Evolutionary conservation across 2,113 vertebrate genomes (phyloP), one percentile per base, ranked within the genome.

Genomic region (Amblyornis subalaris): DNA sequence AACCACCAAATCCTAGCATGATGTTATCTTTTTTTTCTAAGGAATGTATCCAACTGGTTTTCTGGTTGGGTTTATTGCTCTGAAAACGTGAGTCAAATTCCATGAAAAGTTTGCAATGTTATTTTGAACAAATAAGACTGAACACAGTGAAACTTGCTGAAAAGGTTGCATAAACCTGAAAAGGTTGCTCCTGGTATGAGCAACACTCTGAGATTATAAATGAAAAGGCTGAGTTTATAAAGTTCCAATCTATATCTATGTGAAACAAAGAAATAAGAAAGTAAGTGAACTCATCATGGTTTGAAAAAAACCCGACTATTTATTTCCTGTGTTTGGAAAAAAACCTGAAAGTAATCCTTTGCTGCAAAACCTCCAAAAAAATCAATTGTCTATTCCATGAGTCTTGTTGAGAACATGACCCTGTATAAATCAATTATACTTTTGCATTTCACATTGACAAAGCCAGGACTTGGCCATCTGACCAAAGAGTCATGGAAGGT

Each of bases 191-290:
- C 58, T 90, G 28, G 33, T n/a, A 66, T 57, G 54, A 88, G 48
- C 40, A 80, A 73, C 28, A 88, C 23, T 61, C 17, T n/a, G 44
- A n/a, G 57, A 92, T 24, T 72, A 88, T 76, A 92, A 94, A 88
- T 85, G 72, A 93, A 91, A 36, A 47, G 26, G 13, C 13, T 69
- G 16, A 2, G 19, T 93, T 96, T 95, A 45, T 89, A 89, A 61
- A 80, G 58, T 84, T 97, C 81, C 51, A 94, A 72, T 65, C 40
- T 65, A 44, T 87, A 73, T 45, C 35, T 85, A 10, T 61, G 18
- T 42, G 85, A 93, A 96, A 77, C 21, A 70, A 95, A 79, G 19
- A 74, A 94, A 89, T 77, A 93, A 91, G 84, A 94, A 77, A 19
- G 11, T 21, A 54, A 74, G 12, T 54, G 28, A 89, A 20, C 48